These are phyloP conservation scores for Chirona hameri DNA, from an alignment of 2,888 invertebrate genomes.

Conservation along the genomic window DNA sequence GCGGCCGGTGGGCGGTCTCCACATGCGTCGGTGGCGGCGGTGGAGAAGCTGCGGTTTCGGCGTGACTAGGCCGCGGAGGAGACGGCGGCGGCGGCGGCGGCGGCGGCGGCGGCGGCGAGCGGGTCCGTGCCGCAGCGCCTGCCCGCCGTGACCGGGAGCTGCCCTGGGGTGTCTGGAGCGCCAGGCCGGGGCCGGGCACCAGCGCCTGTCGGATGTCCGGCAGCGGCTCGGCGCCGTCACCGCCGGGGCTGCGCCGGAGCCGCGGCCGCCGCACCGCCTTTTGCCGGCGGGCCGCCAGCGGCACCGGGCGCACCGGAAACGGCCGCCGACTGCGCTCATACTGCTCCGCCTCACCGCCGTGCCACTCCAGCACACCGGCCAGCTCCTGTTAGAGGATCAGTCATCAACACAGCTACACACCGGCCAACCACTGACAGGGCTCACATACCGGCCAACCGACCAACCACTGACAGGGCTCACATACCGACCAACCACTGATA, in stretches of 20 bases:
- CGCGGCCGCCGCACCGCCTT: background rate
- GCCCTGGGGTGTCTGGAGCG: background rate
- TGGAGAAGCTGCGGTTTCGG: too few relatives aligned
- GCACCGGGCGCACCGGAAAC: background rate
- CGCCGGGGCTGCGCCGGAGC: background rate
- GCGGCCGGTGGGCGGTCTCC: too few relatives aligned
- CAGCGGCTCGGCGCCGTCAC: background rate
- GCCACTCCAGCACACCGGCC: background rate
- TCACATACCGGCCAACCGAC: background rate
- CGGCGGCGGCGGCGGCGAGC: too few relatives aligned
- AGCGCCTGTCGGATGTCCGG: constrained; percentile 4
- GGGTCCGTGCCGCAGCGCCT: too few relatives aligned
- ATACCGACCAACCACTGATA: too few relatives aligned
- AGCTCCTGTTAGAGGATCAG: background rate
- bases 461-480: background rate
- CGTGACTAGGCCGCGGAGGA: background rate
- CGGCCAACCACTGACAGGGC: background rate
- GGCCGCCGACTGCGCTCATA: background rate
- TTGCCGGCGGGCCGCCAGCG: background rate
- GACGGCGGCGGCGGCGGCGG: background rate
- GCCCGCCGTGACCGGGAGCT: background rate
- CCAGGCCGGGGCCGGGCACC: background rate
- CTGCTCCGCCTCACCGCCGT: background rate
- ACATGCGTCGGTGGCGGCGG: too few relatives aligned
- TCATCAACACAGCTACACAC: too few relatives aligned